These are phyloP conservation scores for Ameiurus melas DNA, from an alignment of 2,113 vertebrate species.

Conservation along the genomic window DNA sequence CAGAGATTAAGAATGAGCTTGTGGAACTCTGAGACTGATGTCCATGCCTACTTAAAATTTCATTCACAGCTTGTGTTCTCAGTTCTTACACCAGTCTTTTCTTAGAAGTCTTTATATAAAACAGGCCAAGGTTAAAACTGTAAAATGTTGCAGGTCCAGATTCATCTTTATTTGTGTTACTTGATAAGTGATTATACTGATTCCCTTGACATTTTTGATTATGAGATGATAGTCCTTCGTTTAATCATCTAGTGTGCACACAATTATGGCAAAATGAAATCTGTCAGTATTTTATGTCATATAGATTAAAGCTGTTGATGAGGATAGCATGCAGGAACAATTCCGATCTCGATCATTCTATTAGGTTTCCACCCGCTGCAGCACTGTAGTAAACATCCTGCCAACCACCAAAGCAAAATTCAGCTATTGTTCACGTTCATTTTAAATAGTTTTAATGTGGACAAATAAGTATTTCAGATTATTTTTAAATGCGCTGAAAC, in stretches of 20 bases:
- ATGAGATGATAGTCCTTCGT: not conserved
- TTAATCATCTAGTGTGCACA: not conserved
- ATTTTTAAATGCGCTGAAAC: not conserved
- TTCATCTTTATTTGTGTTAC: not conserved
- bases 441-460: not conserved
- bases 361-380: slow-evolving; percentile 29
- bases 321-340: slow-evolving; percentile 12
- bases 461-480: not conserved
- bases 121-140: not conserved
- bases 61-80: not conserved
- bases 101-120: not conserved
- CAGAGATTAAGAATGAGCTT: not conserved
- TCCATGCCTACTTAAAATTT: not conserved
- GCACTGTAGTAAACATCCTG: slow-evolving; percentile 30
- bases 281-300: not conserved
- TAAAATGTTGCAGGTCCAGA: not conserved
- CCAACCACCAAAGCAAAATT: slow-evolving; percentile 5
- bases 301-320: not conserved
- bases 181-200: not conserved
- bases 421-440: not conserved
- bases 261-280: not conserved
- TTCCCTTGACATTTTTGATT: not conserved
- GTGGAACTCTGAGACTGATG: not conserved
- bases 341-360: not conserved
- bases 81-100: not conserved